Conservation (phyloP, 2,888 invertebrate genomes). For the Caenorhabditis afra region DNA sequence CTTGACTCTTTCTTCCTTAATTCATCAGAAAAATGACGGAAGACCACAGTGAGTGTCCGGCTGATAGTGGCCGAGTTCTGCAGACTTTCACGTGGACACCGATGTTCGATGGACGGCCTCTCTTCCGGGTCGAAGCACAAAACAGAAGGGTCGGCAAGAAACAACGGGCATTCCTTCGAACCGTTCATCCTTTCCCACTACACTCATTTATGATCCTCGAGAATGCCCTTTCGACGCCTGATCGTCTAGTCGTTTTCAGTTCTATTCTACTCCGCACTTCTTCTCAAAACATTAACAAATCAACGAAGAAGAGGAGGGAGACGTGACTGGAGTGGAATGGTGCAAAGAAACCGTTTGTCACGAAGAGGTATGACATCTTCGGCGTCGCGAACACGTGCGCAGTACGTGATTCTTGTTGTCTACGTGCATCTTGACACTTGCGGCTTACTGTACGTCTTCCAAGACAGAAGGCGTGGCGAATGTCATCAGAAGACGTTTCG, state of each 20-base stretch:
- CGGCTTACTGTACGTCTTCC: neutral
- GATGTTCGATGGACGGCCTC: constrained; percentile 1
- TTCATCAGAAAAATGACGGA: constrained; percentile 1
- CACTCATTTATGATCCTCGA: neutral
- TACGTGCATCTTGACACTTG: constrained; percentile 21
- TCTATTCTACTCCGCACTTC: neutral
- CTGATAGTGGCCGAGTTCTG: constrained; percentile 9
- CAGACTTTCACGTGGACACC: constrained; percentile 19
- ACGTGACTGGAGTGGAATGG: constrained; percentile 9
- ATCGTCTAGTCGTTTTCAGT: neutral
- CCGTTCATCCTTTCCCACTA: neutral
- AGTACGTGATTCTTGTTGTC: constrained; percentile 28
- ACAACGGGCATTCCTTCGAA: neutral
- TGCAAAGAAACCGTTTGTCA: neutral
- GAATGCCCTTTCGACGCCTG: constrained; percentile 4
- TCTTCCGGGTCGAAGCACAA: constrained; percentile 10
- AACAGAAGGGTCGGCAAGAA: neutral
- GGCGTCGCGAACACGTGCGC: constrained; percentile 8
- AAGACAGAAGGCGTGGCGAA: neutral
- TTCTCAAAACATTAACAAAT: neutral
- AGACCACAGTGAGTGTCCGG: constrained; percentile 9
- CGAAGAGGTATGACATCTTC: constrained; percentile 10
- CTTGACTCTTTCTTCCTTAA: neutral
- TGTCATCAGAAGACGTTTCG: constrained; percentile 1
- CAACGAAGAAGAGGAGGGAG: neutral